phyloP scores from a whole-genome alignment of 2,888 invertebrate species.

The Petrolisthes manimaculis region DNA sequence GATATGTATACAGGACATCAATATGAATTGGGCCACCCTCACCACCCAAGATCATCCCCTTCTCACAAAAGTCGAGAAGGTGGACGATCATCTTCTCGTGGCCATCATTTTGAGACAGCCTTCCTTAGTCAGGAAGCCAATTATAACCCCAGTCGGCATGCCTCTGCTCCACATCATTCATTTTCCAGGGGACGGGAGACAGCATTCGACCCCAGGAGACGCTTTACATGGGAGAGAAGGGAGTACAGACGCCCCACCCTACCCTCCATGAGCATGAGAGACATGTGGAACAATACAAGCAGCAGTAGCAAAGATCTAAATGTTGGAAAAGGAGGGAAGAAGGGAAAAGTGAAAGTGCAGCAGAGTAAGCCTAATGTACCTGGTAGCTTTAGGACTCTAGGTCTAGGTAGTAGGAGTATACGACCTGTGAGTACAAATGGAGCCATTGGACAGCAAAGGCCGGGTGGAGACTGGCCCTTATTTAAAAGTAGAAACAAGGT shows the following conservation, averaged over 20 bases:
- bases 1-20: conserved; percentile 11
- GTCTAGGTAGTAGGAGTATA: conserved; percentile 33
- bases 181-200: conserved; percentile 20
- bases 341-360: conserved; percentile 24
- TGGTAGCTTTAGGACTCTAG: conserved; percentile 40
- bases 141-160: conserved; percentile 21
- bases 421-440: conserved; percentile 43
- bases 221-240: conserved; percentile 16
- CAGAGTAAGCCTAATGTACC: conserved; percentile 23
- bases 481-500: conserved; percentile 37
- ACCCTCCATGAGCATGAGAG: conserved; percentile 7
- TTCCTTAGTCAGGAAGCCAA: conserved; percentile 8
- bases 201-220: conserved; percentile 31
- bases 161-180: conserved; percentile 10
- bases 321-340: conserved; percentile 27
- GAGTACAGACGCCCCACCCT: conserved; percentile 14
- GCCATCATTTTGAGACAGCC: conserved; percentile 2
- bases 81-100: not conserved
- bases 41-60: conserved; percentile 23
- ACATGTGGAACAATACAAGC: conserved; percentile 8
- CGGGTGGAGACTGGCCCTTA: conserved; percentile 20
- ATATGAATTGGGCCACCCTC: conserved; percentile 15
- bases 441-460: conserved; percentile 12
- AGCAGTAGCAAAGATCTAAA: conserved; percentile 16
- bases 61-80: conserved; percentile 4